Evolutionary conservation across 1,140 invertebrate species (phyloP).

Genomic region (Panagrolaimus sp.): DNA sequence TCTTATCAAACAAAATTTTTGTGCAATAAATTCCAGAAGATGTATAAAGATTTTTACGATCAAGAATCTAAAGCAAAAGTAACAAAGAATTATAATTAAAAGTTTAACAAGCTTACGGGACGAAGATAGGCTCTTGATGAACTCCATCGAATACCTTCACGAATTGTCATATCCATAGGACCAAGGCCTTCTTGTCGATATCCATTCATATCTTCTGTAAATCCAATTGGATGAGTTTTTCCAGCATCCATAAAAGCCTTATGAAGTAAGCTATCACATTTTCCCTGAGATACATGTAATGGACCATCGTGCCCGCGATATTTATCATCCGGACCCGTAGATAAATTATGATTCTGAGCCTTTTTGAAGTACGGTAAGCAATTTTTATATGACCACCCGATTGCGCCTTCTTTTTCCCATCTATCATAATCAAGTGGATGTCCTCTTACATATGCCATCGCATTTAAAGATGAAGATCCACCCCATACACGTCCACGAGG

Average conservation of each 20-base stretch:
- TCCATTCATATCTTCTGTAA: constrained; percentile 65
- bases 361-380: constrained; percentile 64
- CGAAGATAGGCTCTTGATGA: constrained; percentile 60
- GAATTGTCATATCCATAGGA: constrained; percentile 61
- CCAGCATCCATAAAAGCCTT: constrained; percentile 54
- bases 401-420: constrained; percentile 81
- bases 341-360: constrained; percentile 50
- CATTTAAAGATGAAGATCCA: constrained; percentile 87
- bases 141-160: constrained; percentile 62
- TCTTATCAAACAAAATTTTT: constrained; percentile 61
- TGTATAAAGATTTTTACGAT: constrained; percentile 60
- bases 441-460: constrained; percentile 91
- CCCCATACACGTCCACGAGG: constrained; percentile 65
- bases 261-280: constrained; percentile 61
- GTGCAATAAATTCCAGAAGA: constrained; percentile 59
- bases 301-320: constrained; percentile 62
- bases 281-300: constrained; percentile 61
- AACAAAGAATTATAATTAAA: not conserved
- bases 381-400: constrained; percentile 78
- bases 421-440: constrained; percentile 85
- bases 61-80: constrained; percentile 36
- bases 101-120: constrained; percentile 41
- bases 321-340: constrained; percentile 60
- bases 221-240: constrained; percentile 61
- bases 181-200: constrained; percentile 63